Evolutionary conservation across 2,797 vertebrate genomes (phyloP).

Genomic region (Platyrinchus mystaceus): DNA sequence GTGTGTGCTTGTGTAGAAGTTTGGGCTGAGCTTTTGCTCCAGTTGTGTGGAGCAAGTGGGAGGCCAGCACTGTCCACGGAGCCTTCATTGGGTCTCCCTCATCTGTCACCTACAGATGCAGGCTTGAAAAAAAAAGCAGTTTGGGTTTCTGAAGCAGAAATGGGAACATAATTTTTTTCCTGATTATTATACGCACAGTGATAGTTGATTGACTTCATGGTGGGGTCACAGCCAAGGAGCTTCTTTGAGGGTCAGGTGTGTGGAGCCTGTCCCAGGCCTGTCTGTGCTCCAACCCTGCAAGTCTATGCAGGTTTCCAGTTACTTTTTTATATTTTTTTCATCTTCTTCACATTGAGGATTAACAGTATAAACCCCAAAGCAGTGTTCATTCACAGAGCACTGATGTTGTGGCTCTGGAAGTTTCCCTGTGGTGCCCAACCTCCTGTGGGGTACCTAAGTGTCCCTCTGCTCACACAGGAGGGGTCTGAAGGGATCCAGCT

Average conservation of each 20-base stretch:
- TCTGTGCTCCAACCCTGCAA: rapidly evolving
- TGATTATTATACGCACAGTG: neutral
- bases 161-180: neutral
- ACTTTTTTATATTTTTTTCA: neutral
- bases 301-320: neutral
- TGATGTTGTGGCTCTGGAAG: neutral
- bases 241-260: neutral
- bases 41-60: neutral
- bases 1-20: neutral
- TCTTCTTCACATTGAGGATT: neutral
- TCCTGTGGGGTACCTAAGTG: neutral
- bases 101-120: neutral
- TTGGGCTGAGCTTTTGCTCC: neutral
- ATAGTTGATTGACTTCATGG: neutral
- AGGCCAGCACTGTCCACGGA: neutral
- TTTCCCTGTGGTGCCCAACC: neutral
- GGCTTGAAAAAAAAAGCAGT: neutral
- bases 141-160: neutral
- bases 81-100: neutral
- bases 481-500: neutral
- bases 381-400: neutral
- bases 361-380: neutral
- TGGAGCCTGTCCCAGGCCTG: neutral
- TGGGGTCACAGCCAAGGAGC: neutral
- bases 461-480: neutral